Evolutionary conservation across 1,140 invertebrate genomes (phyloP), one percentile per base, ranked within the genome.

Genomic region (Zaprionus lachaisei): DNA sequence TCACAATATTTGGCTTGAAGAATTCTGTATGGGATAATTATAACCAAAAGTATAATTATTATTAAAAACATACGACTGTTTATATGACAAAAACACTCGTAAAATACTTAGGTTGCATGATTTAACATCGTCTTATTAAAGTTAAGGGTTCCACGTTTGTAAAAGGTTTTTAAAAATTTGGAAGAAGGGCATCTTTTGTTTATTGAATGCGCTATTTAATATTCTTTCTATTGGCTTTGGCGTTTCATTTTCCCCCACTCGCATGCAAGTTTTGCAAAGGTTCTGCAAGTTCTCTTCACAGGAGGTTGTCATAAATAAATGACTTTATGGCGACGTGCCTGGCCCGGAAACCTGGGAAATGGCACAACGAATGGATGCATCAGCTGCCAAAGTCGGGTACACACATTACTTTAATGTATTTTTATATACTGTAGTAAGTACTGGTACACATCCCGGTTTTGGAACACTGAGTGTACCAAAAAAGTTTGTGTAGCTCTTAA

Each of bases 391-490:
- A 65, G 81, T 76, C 67, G 58, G 47, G 62, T 76, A 69, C 65
- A 74, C 74, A 81, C 84, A 89, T 89, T 89, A 89, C 81, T 89
- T 90, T 89, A 89, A 89, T 89, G 84, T 89, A 72, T 77, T 90
- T 90, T 90, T 84, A 83, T 87, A 73, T 72, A 61, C 63, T 58
- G 15, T 22, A 20, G 17, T 51, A 51, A 51, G 28, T 67, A 11
- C 31, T 4, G 49, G 54, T 58, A 57, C 55, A 57, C 65, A 37
- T 26, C 37, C 4, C 31, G 26, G 38, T 24, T 58, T 67, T 51
- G 28, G 15, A 47, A 75, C 76, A 73, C 51, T 55, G 64, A n/a
- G 34, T 47, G 37, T 63, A 66, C 26, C 56, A 41, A 31, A 80
- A 72, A 81, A 61, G 66, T 69, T 78, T 75, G 9, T 31, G 28